Evolutionary conservation across 2,888 invertebrate genomes (phyloP), one percentile per base, ranked within the genome.

Genomic region (Caenorhabditis panamensis): DNA sequence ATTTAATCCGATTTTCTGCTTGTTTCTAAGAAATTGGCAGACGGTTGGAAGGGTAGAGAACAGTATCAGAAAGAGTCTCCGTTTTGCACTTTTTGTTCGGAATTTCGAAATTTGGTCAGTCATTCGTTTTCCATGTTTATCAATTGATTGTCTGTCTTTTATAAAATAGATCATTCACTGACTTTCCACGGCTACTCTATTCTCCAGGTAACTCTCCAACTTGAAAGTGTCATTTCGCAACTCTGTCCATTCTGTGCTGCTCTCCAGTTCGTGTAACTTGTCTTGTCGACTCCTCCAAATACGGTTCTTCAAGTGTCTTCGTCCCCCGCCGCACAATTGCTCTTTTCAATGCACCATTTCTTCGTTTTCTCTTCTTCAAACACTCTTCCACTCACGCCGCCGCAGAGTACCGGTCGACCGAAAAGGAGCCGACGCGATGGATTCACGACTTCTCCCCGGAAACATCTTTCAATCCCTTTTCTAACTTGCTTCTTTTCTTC

Each of bases 341-440:
- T 16, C 41, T 41, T 41, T 41, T 41, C 41, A 36, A 36, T 36
- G 36, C 6, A 36, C 5, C 5, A 36, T 11, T 36, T 36, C 36
- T 36, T 36, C 36, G 5, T 36, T 16, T 41, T 13, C 9, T 41
- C 13, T 41, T 41, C 41, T 41, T 41, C 49, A 49, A 49, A 49
- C 49, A 49, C 49, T 49, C 11, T 18, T 16, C 51, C 1, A 49
- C 44, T 64, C 63, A 64, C 63, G 63, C 63, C 63, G 24, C 31
- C 26, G 24, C 16, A 24, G 22, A 24, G 24, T 28, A 11, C 31
- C 31, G n/a, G n/a, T n/a, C n/a, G n/a, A n/a, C n/a, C n/a, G n/a
- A n/a, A n/a, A n/a, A n/a, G n/a, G n/a, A n/a, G n/a, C n/a, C n/a
- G n/a, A n/a, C n/a, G n/a, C n/a, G n/a, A n/a, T n/a, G n/a, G n/a